Percentiles rank a stretch among this genome's conserved stretches.
Evolutionary conservation across 2,797 vertebrate genomes (phyloP).

Genomic region (Sardinella longiceps): DNA sequence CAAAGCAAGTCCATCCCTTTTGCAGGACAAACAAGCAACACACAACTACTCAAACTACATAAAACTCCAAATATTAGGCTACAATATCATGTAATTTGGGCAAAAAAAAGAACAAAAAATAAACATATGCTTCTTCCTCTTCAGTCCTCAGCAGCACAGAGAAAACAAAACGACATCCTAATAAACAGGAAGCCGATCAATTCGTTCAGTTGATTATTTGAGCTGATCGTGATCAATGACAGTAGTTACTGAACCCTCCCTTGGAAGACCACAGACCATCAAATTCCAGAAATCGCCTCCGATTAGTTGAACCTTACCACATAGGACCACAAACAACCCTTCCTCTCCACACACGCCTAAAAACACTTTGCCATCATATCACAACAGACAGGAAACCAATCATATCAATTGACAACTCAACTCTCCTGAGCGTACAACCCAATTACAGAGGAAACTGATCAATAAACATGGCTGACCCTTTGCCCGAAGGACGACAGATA

Average conservation of each 20-base stretch:
- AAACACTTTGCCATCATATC: conserved; percentile 59
- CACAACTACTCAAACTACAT: neutral
- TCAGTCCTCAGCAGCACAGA: neutral
- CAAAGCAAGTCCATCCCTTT: neutral
- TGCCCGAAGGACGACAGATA: conserved; percentile 38
- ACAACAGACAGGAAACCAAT: too few species aligned
- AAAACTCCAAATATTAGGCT: neutral
- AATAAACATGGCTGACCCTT: neutral
- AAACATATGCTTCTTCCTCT: neutral
- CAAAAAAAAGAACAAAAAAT: neutral
- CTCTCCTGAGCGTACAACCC: too few species aligned
- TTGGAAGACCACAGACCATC: too few species aligned
- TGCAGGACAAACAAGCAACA: neutral
- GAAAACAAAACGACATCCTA: neutral
- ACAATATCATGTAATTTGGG: neutral
- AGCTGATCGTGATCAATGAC: too few species aligned
- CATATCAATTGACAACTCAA: too few species aligned
- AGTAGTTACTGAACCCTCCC: too few species aligned
- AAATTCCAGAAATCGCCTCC: too few species aligned
- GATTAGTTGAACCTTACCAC: too few species aligned
- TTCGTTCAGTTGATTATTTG: too few species aligned
- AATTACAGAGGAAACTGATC: neutral
- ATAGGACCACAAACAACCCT: too few species aligned
- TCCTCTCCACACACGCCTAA: conserved; percentile 56
- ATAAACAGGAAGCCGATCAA: neutral